Evolutionary conservation across 2,888 invertebrate genomes (phyloP), one percentile per base, ranked within the genome.

Genomic region (Gonocerus acuteangulatus): DNA sequence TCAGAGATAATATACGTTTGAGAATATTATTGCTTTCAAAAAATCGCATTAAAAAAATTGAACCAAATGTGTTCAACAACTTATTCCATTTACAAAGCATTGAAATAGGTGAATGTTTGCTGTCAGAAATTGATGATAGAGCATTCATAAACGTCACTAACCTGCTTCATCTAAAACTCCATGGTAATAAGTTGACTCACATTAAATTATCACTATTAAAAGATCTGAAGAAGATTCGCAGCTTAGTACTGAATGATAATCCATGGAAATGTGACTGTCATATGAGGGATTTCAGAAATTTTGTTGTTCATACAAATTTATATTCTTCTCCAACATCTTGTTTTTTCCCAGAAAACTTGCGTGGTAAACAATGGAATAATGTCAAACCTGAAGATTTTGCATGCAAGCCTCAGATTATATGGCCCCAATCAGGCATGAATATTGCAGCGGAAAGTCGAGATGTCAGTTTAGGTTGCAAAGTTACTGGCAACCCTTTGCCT

Each of bases 231-330:
- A 84, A 82, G 65, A 74, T 93, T 57, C 81, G 82, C 22, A 86
- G 86, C 69, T 76, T 94, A 45, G 85, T 85, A 59, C 77, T 93
- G 1, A 82, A 84, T 66, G 83, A 85, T 64, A 94, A 94, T 72
- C 87, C 87, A 0, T 94, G 93, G 93, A 81, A 85, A 63, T 94
- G 94, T 71, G 89, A 93, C 71, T 94, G 94, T 71, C 82, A 85
- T 65, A 76, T 94, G 58, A 84, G 87, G 70, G 80, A 81, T 16
- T 87, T 93, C 67, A 82, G 89, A 48, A 84, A 88, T 70, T 89
- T 86, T 81, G 82, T 84, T 13, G 80, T 86, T 9, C 79, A 81
- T 62, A 81, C 81, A 64, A 87, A 87, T 57, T 76, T 92, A 16
- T 86, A 89, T 69, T 85, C 87, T 0, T 79, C 82, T 18, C 84